Conservation (phyloP, 2,797 vertebrate species). For the Dicrostonyx torquatus region DNA sequence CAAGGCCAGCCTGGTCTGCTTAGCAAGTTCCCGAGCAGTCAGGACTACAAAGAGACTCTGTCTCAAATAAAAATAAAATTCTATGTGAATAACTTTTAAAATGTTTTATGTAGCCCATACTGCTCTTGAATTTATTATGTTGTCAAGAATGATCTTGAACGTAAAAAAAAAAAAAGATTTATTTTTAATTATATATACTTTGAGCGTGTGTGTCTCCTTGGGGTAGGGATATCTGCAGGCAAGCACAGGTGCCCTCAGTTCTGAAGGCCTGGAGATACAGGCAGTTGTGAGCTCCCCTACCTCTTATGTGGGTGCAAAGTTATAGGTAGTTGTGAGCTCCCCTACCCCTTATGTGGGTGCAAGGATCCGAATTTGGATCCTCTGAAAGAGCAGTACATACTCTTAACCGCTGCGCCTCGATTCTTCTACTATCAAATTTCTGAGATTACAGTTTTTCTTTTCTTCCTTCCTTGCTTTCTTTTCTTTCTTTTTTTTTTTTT, state of each 20-base stretch:
- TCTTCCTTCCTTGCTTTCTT: not conserved
- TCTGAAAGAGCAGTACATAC: not conserved
- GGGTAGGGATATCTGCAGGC: not conserved
- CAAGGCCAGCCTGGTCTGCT: not conserved
- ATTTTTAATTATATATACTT: not conserved
- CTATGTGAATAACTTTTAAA: not conserved
- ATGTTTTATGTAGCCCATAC: not conserved
- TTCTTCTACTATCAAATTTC: not conserved
- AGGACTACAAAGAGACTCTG: not conserved
- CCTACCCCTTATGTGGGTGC: not conserved
- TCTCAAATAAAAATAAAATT: not conserved
- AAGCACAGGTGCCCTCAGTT: not conserved
- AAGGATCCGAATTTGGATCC: not conserved
- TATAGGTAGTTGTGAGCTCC: not conserved
- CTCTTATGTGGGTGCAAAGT: too few species aligned
- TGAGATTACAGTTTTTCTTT: not conserved
- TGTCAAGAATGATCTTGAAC: not conserved
- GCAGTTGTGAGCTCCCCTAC: not conserved
- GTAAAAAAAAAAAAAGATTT: not conserved
- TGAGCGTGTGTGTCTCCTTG: not conserved
- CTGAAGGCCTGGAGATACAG: not conserved
- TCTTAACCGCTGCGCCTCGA: not conserved
- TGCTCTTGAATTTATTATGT: not conserved
- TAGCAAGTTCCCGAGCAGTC: not conserved
- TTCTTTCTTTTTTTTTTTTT: not conserved